These are phyloP conservation scores for Pilophorus perplexus DNA, from an alignment of 2,888 invertebrate species.

Conservation along the genomic window DNA sequence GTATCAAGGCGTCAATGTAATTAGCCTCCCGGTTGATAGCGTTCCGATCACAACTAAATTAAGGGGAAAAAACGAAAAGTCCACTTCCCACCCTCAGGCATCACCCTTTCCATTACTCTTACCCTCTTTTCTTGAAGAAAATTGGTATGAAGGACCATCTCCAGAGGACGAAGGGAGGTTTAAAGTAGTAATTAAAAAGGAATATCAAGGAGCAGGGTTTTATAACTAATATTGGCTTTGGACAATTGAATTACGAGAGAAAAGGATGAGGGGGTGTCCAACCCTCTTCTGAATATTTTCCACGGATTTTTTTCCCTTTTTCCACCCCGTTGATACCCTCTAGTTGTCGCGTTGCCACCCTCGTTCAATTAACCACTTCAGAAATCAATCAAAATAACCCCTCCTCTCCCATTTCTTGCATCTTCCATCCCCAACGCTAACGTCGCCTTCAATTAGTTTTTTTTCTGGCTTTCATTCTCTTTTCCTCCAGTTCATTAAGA, in stretches of 20 bases:
- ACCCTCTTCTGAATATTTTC: slow-evolving; percentile 43
- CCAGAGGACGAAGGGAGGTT: slow-evolving; percentile 27
- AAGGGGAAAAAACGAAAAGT: slow-evolving; percentile 41
- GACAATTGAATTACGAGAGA: slow-evolving; percentile 46
- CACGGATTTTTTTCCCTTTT: slow-evolving; percentile 36
- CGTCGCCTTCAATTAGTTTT: slow-evolving; percentile 36
- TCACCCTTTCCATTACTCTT: slow-evolving; percentile 11
- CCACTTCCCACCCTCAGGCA: too few species aligned
- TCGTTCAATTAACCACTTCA: slow-evolving; percentile 44
- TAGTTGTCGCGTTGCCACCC: slow-evolving; percentile 37
- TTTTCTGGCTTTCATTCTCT: slow-evolving; percentile 33
- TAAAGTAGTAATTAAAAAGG: slow-evolving; percentile 45
- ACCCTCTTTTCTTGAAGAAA: slow-evolving; percentile 41
- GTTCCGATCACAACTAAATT: slow-evolving; percentile 42
- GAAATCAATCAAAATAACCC: slow-evolving; percentile 45
- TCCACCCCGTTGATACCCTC: slow-evolving; percentile 28
- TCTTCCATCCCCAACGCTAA: slow-evolving; percentile 22
- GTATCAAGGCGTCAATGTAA: slow-evolving; percentile 40
- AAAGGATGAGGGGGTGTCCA: slow-evolving; percentile 26
- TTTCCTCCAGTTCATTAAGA: slow-evolving; percentile 37
- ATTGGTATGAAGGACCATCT: slow-evolving; percentile 40
- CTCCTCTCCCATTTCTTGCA: background rate
- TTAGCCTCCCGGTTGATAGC: slow-evolving; percentile 22
- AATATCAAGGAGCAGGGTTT: slow-evolving; percentile 45
- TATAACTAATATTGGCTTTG: slow-evolving; percentile 47